Evolutionary conservation across 1,140 invertebrate species (phyloP).

Genomic region (Propsilocerus akamusi): DNA sequence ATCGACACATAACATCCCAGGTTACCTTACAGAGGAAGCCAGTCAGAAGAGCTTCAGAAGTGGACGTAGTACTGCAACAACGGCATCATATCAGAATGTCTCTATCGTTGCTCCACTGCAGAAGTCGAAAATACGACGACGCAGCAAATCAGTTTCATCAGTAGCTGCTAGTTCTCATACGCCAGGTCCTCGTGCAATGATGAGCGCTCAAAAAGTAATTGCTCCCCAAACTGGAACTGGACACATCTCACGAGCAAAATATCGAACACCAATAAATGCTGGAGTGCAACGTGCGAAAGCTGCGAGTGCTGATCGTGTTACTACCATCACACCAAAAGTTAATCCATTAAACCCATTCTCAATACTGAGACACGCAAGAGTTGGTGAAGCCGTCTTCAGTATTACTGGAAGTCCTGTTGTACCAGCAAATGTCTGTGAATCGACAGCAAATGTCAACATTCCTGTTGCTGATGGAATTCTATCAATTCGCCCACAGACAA

Average conservation of each 20-base stretch:
- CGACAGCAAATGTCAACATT: neutral
- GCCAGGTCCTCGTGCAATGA: neutral
- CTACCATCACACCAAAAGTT: neutral
- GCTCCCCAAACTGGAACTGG: neutral
- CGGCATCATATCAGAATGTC: neutral
- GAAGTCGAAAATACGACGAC: neutral
- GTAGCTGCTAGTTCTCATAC: neutral
- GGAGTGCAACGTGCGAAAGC: neutral
- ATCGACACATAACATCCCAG: neutral
- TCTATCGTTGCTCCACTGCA: neutral
- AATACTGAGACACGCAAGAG: neutral
- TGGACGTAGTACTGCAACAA: neutral
- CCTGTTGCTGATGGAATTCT: neutral
- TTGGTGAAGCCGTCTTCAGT: neutral
- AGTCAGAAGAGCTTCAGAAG: neutral
- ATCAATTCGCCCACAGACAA: neutral
- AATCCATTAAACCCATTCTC: neutral
- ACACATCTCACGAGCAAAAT: neutral
- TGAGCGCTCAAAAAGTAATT: neutral
- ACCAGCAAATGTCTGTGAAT: neutral
- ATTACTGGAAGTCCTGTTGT: neutral
- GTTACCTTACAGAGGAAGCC: neutral
- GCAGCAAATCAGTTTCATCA: neutral
- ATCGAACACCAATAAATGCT: neutral
- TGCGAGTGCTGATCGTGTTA: neutral